phyloP scores from a whole-genome alignment of 2,797 vertebrate species.

The Lepus oiostolus region DNA sequence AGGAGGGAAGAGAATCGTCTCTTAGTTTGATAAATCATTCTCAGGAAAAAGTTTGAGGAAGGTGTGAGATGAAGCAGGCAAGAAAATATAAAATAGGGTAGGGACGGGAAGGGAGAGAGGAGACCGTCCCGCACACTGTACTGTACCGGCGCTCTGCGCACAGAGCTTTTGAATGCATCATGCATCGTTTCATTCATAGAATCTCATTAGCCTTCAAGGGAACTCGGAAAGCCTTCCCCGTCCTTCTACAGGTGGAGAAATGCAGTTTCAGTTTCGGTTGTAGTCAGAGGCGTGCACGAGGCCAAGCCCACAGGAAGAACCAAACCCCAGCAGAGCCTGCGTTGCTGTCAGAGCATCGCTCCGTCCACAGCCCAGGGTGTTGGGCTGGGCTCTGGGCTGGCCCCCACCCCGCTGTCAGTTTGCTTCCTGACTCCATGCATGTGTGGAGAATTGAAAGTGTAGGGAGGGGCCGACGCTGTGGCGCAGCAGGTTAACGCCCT shows the following conservation, averaged over 20 bases:
- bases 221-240: background rate
- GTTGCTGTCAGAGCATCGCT: rapidly evolving
- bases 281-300: background rate
- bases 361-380: background rate
- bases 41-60: slow-evolving; percentile 5
- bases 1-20: background rate
- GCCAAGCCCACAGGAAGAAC: background rate
- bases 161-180: background rate
- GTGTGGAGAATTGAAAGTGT: too few relatives aligned
- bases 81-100: background rate
- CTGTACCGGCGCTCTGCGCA: background rate
- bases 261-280: background rate
- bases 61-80: background rate
- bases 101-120: background rate
- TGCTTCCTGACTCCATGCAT: background rate
- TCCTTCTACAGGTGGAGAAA: background rate
- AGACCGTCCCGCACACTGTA: background rate
- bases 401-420: background rate
- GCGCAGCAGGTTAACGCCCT: too few relatives aligned
- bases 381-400: background rate
- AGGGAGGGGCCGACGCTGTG: too few relatives aligned
- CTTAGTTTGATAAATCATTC: slow-evolving; percentile 20
- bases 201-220: background rate
- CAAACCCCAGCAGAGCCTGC: too few relatives aligned
- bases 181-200: background rate